Conservation (phyloP, 2,888 invertebrate species). For the Plagodis pulveraria region DNA sequence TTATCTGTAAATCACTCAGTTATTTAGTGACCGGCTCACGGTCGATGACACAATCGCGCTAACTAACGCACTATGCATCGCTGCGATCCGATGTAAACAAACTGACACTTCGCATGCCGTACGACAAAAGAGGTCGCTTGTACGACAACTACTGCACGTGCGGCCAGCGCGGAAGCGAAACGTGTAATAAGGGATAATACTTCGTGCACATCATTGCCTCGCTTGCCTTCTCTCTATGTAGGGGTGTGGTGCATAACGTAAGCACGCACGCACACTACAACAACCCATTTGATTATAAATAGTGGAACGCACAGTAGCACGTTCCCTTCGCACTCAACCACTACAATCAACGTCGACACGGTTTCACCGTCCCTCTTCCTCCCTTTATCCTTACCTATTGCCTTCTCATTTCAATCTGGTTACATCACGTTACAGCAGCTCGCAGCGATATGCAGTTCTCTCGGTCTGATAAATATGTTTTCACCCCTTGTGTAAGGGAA, state of each 20-base stretch:
- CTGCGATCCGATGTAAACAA: constrained; percentile 78
- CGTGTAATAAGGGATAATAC: constrained; percentile 84
- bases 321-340: constrained; percentile 81
- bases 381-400: constrained; percentile 41
- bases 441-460: constrained; percentile 57
- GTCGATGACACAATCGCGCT: constrained; percentile 80
- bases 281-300: constrained; percentile 81
- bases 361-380: constrained; percentile 57
- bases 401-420: constrained; percentile 66
- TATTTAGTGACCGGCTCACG: constrained; percentile 71
- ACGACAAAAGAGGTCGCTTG: constrained; percentile 72
- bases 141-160: constrained; percentile 76
- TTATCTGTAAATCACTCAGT: constrained; percentile 74
- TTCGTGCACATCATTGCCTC: constrained; percentile 83
- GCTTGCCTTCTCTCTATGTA: constrained; percentile 63
- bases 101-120: constrained; percentile 72
- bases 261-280: constrained; percentile 71
- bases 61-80: constrained; percentile 78
- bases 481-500: constrained; percentile 56
- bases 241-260: constrained; percentile 78
- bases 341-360: constrained; percentile 75
- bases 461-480: constrained; percentile 53
- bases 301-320: constrained; percentile 84
- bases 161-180: constrained; percentile 76
- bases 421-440: constrained; percentile 74